phyloP scores from a whole-genome alignment of 1,140 invertebrate genomes.

The Trachymyrmex septentrionalis region DNA sequence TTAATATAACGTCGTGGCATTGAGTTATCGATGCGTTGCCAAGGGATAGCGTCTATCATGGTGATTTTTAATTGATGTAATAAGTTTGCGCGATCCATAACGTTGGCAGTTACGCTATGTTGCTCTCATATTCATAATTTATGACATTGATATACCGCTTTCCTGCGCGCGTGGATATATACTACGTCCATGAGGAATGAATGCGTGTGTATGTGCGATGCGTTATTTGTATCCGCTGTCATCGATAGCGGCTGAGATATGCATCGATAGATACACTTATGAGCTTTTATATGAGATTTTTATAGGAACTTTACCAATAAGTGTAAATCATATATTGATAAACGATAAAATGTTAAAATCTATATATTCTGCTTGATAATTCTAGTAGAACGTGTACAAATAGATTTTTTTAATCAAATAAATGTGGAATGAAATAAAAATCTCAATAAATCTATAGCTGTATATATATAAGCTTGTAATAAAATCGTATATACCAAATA shows the following conservation, averaged over 20 bases:
- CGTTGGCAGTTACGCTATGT: not conserved
- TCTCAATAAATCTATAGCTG: constrained; percentile 11
- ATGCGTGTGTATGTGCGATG: no score
- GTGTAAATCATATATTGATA: not conserved
- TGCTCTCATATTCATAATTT: constrained; percentile 42
- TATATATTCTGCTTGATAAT: not conserved
- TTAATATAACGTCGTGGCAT: no score
- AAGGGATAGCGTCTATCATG: not conserved
- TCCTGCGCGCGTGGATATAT: not conserved
- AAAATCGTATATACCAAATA: constrained; percentile 2
- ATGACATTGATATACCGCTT: constrained; percentile 24
- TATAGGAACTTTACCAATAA: not conserved
- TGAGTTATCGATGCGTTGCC: not conserved
- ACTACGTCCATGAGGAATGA: not conserved
- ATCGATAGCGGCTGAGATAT: not conserved
- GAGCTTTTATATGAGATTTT: constrained; percentile 9
- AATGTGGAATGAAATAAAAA: constrained; percentile 17
- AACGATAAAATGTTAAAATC: constrained; percentile 10
- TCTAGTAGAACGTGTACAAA: not conserved
- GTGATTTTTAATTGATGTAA: constrained; percentile 44
- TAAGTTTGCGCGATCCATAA: not conserved
- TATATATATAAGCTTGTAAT: not conserved
- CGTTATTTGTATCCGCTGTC: constrained; percentile 5
- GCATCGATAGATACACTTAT: not conserved
- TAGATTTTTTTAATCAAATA: constrained; percentile 19